These are phyloP conservation scores for Perizoma flavofasciatum DNA, from an alignment of 2,888 invertebrate species.

Conservation along the genomic window DNA sequence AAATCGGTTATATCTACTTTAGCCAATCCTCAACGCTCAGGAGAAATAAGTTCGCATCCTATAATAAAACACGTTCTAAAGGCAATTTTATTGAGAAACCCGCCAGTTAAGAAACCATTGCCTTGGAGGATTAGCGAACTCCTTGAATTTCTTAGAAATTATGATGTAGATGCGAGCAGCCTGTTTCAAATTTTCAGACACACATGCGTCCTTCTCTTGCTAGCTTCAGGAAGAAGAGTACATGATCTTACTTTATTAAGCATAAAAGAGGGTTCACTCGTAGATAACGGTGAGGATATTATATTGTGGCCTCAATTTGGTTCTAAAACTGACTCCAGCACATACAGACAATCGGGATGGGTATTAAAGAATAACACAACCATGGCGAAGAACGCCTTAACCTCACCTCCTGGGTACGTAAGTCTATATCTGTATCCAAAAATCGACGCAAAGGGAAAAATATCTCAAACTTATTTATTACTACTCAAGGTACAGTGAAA, in stretches of 20 bases:
- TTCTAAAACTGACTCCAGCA: neutral
- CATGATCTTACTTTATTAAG: neutral
- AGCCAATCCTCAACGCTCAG: neutral
- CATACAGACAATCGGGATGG: neutral
- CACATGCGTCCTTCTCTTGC: neutral
- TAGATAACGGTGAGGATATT: too few species aligned
- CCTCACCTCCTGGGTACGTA: neutral
- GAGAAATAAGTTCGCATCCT: neutral
- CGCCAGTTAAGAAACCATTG: neutral
- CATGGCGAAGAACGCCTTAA: neutral
- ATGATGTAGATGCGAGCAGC: neutral
- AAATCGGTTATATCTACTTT: neutral
- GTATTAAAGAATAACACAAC: neutral
- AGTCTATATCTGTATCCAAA: too few species aligned
- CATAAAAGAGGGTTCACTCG: too few species aligned
- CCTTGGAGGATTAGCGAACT: neutral
- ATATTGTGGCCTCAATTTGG: too few species aligned
- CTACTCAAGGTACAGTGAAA: conserved; percentile 4
- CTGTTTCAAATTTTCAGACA: neutral
- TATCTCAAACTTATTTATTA: neutral
- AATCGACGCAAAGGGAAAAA: too few species aligned
- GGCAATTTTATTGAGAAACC: neutral
- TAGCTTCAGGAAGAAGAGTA: neutral
- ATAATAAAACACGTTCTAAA: neutral
- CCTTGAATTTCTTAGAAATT: neutral